Percentiles rank a stretch among this genome's conserved stretches.
phyloP scores from a whole-genome alignment of 2,113 vertebrate genomes.

The Ptyas mucosa region DNA sequence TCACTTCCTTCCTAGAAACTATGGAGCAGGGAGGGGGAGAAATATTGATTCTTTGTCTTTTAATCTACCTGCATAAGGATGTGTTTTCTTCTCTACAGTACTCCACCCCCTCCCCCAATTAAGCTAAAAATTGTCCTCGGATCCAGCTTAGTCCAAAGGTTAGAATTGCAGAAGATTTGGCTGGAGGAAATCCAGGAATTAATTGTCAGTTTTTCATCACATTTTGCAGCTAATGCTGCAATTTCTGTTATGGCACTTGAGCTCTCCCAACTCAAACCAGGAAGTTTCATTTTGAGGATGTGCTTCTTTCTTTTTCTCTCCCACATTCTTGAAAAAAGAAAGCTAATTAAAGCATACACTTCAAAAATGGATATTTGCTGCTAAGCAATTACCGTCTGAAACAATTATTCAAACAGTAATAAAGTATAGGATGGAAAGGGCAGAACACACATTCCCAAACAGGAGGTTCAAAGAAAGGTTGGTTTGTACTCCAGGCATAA shows the following conservation, averaged over 20 bases:
- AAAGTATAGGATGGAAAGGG: neutral
- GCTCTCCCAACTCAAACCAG: neutral
- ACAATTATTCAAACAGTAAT: neutral
- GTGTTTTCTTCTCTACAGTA: neutral
- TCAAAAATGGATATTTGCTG: neutral
- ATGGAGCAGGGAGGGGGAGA: neutral
- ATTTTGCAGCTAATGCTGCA: neutral
- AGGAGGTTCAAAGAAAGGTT: neutral
- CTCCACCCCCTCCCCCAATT: neutral
- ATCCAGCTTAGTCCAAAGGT: neutral
- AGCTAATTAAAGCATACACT: neutral
- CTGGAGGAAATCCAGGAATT: neutral
- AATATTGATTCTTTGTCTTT: neutral
- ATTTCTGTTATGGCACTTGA: neutral
- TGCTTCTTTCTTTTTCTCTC: neutral
- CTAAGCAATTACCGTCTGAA: neutral
- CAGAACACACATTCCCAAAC: neutral
- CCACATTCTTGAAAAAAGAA: neutral
- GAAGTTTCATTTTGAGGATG: neutral
- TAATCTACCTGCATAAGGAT: neutral
- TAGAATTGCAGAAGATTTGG: neutral
- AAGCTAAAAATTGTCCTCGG: too few species aligned
- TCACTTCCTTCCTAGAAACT: neutral
- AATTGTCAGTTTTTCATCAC: neutral
- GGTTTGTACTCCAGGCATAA: neutral